phyloP scores from a whole-genome alignment of 1,140 invertebrate genomes.

The Thalassaphorura encarpata region DNA sequence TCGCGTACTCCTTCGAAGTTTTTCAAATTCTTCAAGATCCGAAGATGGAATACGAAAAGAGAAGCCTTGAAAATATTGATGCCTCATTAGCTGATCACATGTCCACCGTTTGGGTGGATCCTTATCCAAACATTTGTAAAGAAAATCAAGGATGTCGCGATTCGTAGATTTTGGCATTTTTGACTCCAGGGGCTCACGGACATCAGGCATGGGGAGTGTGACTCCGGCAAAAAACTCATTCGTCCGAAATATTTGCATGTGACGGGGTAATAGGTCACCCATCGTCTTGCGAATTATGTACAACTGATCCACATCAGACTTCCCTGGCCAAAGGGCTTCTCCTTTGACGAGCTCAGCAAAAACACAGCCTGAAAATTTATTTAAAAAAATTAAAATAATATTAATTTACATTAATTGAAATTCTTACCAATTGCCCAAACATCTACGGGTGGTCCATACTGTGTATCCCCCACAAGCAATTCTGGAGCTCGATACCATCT shows the following conservation, averaged over 20 bases:
- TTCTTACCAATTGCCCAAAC: conserved; percentile 81
- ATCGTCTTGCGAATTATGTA: conserved; percentile 46
- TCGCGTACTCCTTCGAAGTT: conserved; percentile 47
- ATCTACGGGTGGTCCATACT: conserved; percentile 93
- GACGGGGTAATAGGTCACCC: conserved; percentile 80
- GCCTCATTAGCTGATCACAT: conserved; percentile 68
- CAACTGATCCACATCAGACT: conserved; percentile 96
- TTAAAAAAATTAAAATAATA: neutral
- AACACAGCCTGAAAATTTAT: conserved; percentile 62
- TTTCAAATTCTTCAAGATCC: conserved; percentile 60
- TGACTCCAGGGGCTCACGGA: conserved; percentile 65
- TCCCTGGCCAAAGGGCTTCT: conserved; percentile 94
- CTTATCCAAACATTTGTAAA: conserved; percentile 88
- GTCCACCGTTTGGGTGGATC: conserved; percentile 84
- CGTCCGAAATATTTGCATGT: conserved; percentile 88
- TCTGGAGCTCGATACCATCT: conserved; percentile 97
- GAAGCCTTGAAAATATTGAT: conserved; percentile 78
- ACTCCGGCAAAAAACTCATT: conserved; percentile 95
- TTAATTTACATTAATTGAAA: neutral
- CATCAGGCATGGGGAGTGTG: conserved; percentile 80
- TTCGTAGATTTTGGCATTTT: conserved; percentile 64
- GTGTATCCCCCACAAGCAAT: conserved; percentile 90
- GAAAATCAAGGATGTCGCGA: conserved; percentile 66
- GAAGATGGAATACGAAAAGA: conserved; percentile 60
- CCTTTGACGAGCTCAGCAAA: conserved; percentile 90